Base-by-base conservation (phyloP, 2,888 invertebrate genomes). In the Brachycybe producta region DNA sequence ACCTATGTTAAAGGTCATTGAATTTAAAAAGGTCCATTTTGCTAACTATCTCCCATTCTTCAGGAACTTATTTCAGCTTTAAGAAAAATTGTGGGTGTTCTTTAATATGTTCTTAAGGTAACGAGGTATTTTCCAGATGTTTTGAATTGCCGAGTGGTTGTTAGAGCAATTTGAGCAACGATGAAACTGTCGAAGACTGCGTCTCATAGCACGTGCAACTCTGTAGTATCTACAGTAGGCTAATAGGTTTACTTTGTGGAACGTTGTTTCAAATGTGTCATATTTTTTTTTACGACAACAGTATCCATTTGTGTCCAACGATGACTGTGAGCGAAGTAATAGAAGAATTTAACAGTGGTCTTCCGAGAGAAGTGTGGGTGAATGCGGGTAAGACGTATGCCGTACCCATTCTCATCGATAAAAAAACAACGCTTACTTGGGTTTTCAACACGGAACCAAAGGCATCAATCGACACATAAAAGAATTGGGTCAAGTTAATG, bases 371-470 rank as follows among this genome's bases (percentile, higher is more conserved):
- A 48, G 41, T 65, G 5, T 63, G 61, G 61, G 56, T 68, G 13
- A 63, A 61, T 46, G 61, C 67, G 3, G 66, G 66, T 0, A 60
- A 58, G 43, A 60, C 57, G 19, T 64, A 61, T 55, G 59, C 61
- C 44, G 60, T 67, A 7, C 66, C 66, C 8, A 58, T 68, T 5
- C 47, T 59, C 35, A 54, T 61, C 43, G 55, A 56, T 17, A 50
- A 57, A 4, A 59, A 61, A 15, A 59, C 62, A 19, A 58, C 59
- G 32, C 57, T 68, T 23, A 59, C 58, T 38, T 68, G 68, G 68
- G 61, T 64, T 53, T 65, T 68, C 54, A 59, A 63, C 1, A 63
- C 66, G 3, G 59, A 63, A 30, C 65, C 66, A 17, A 67, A 67
- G 62, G 68, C 67, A 55, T 17, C 13, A 3, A 44, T 32, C 19